A percentile compares a stretch with the other conserved stretches of the same genome.
These are phyloP conservation scores for Ptychoptera contaminata DNA, from an alignment of 2,888 invertebrate genomes.

Conservation along the genomic window DNA sequence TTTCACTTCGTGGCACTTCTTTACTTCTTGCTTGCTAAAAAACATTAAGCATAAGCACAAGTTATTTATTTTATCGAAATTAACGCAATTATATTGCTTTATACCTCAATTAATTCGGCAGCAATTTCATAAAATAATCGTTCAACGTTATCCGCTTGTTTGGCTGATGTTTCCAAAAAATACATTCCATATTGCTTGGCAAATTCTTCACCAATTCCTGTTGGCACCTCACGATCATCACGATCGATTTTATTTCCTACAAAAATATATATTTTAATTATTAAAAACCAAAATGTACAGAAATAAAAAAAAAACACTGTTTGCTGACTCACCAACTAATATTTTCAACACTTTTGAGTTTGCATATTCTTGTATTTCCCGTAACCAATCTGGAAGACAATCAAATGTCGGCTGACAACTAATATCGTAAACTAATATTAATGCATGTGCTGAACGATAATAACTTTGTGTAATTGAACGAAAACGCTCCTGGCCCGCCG, in stretches of 20 bases:
- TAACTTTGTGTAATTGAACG: slow-evolving; percentile 96
- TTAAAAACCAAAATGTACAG: neutral
- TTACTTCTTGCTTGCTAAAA: slow-evolving; percentile 72
- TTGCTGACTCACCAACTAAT: slow-evolving; percentile 62
- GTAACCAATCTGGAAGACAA: slow-evolving; percentile 89
- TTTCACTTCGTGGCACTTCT: slow-evolving; percentile 61
- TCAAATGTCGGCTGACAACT: slow-evolving; percentile 97
- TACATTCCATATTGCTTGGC: slow-evolving; percentile 93
- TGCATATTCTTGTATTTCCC: slow-evolving; percentile 96
- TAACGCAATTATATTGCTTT: neutral
- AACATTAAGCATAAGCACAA: neutral
- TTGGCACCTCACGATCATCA: slow-evolving; percentile 79
- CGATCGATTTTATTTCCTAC: slow-evolving; percentile 85
- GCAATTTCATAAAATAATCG: slow-evolving; percentile 94
- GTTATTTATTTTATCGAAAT: neutral
- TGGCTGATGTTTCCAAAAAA: slow-evolving; percentile 94
- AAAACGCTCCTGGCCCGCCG: slow-evolving; percentile 93
- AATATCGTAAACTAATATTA: slow-evolving; percentile 94
- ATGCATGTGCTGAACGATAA: slow-evolving; percentile 91
- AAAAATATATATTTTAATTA: slow-evolving; percentile 30
- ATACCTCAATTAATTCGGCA: slow-evolving; percentile 65
- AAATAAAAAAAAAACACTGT: neutral
- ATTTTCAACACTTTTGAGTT: slow-evolving; percentile 87
- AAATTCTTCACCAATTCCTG: slow-evolving; percentile 89
- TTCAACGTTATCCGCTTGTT: slow-evolving; percentile 96